Evolutionary conservation across 2,888 invertebrate genomes (phyloP).

Genomic region (Ophonus ardosiacus): DNA sequence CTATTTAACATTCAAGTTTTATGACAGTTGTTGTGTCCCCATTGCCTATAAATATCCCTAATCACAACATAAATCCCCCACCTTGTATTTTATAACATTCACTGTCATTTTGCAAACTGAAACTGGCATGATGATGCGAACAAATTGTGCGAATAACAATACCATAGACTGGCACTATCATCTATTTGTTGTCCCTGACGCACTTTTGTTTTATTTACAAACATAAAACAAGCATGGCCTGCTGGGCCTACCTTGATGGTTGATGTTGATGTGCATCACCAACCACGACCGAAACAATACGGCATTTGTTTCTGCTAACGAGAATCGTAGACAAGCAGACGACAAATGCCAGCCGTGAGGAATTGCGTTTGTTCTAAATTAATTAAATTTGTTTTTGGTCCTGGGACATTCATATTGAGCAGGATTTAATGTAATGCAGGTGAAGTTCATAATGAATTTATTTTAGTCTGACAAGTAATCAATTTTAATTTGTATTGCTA

Average conservation of each 20-base stretch:
- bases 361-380: conserved; percentile 4
- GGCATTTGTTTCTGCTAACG: conserved; percentile 39
- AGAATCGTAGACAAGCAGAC: conserved; percentile 13
- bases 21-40: neutral
- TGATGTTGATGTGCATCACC: conserved; percentile 36
- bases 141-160: conserved; percentile 32
- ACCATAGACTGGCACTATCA: conserved; percentile 37
- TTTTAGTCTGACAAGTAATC: neutral
- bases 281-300: conserved; percentile 40
- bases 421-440: neutral
- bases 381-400: neutral
- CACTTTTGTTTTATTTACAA: conserved; percentile 34
- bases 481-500: neutral
- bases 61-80: neutral
- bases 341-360: conserved; percentile 28
- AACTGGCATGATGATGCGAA: neutral
- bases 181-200: neutral
- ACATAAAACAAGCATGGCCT: neutral
- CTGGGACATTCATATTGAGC: neutral
- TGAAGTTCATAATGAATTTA: neutral
- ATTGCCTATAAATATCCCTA: neutral
- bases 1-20: neutral
- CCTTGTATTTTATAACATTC: neutral
- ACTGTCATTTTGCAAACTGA: conserved; percentile 5
- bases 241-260: conserved; percentile 14